These are phyloP conservation scores for Hemitrygon akajei DNA, from an alignment of 2,797 vertebrate genomes.

Conservation along the genomic window DNA sequence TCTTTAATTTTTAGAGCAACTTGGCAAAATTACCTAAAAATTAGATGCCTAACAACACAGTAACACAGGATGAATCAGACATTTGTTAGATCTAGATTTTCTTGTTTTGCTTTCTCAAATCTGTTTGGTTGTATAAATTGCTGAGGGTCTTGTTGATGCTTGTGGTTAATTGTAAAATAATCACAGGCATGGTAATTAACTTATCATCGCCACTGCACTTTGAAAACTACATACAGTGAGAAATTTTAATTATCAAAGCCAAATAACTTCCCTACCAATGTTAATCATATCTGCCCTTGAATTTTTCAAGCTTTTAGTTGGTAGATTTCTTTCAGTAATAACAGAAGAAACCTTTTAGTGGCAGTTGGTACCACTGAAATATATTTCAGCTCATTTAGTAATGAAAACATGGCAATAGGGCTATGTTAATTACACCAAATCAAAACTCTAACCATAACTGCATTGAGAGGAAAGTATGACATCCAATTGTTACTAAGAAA, in stretches of 20 bases:
- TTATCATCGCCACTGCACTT: not conserved
- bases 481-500: too few relatives aligned
- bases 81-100: not conserved
- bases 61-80: not conserved
- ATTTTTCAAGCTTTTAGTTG: slow-evolving; percentile 7
- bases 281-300: slow-evolving; percentile 31
- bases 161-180: not conserved
- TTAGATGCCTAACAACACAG: not conserved
- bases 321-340: not conserved
- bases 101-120: not conserved
- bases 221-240: not conserved
- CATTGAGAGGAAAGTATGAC: too few relatives aligned
- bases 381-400: not conserved
- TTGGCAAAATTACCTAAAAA: not conserved
- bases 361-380: not conserved
- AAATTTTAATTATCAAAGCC: slow-evolving; percentile 11
- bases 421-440: too few relatives aligned
- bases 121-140: not conserved
- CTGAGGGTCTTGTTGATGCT: not conserved
- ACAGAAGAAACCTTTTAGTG: not conserved
- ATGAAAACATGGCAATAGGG: not conserved
- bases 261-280: not conserved
- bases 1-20: not conserved
- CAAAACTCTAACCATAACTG: too few relatives aligned
- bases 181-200: not conserved